Conservation (phyloP, 2,797 vertebrate genomes). For the Leptodactylus fallax region DNA sequence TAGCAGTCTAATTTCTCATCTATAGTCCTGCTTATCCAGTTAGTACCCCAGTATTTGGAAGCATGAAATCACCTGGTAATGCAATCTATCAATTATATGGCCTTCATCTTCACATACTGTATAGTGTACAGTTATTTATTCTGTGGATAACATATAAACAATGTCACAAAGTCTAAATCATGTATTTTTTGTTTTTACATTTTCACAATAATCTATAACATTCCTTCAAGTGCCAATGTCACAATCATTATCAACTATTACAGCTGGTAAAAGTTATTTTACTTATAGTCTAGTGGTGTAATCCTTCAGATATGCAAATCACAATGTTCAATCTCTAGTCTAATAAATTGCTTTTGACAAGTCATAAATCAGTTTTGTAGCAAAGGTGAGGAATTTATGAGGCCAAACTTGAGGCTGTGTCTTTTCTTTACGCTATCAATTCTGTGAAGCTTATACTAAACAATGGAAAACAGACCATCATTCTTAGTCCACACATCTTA, state of each 20-base stretch:
- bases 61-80: too few species aligned
- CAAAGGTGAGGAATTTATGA: slow-evolving; percentile 17
- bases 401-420: background rate
- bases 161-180: background rate
- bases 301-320: background rate
- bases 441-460: background rate
- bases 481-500: background rate
- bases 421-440: slow-evolving; percentile 7
- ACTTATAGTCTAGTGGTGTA: background rate
- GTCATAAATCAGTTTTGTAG: slow-evolving; percentile 34
- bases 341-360: slow-evolving; percentile 9
- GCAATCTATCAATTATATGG: too few species aligned
- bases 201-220: too few species aligned
- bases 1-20: too few species aligned
- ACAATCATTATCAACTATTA: background rate
- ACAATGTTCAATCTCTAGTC: background rate
- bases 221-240: background rate
- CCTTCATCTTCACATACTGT: too few species aligned
- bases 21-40: too few species aligned
- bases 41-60: too few species aligned
- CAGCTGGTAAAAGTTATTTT: background rate
- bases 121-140: too few species aligned
- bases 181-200: background rate
- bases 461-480: background rate
- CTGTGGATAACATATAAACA: background rate